Evolutionary conservation across 2,113 vertebrate species (phyloP), one percentile per base, ranked within the genome.

Genomic region (Conger conger): DNA sequence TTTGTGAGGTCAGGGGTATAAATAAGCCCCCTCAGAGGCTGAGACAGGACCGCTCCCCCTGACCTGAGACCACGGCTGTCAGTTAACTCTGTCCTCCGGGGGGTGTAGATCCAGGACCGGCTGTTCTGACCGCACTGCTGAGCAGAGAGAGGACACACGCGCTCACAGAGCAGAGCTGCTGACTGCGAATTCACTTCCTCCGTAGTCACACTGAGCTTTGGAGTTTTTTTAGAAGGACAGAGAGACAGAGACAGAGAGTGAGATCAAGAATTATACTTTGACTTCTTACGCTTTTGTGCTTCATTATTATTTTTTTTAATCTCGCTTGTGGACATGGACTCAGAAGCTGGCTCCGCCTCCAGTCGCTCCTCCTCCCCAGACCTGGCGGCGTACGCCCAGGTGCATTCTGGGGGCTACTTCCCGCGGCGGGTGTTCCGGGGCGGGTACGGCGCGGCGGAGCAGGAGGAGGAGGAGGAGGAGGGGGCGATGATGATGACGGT

Each of bases 331-430:
- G 79, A 89, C 84, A 95, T 96, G 95, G 94, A 95, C 89, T 95
- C 95, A 3, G 96, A 96, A 1, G 85, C 93, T 11, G 92, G 92
- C 76, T 95, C 95, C 85, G 91, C 86, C 54, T 93, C 92, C 90
- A 96, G 95, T 89, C 93, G 95, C 73, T 94, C 95, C 4, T 96
- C 95, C 0, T 95, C 96, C 4, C 95, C 96, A 18, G 96, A 96
- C 85, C 89, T 96, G 82, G 89, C 92, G 36, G 93, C 94, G 79
- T 94, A 94, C 6, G 92, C 93, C 2, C 18, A 63, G 20, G 57
- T 1, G 57, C 77, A 88, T 88, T 27, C 83, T 92, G 0, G 91
- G 90, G 83, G 88, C 40, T 94, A 95, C 89, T 95, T 94, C 87
- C 90, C 94, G 86, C 93, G 93, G 87, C 93, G 93, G 89, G 93